A percentile compares a stretch with the other conserved stretches of the same genome.
phyloP scores from a whole-genome alignment of 1,140 invertebrate species.

The Bilobella aurantiaca region DNA sequence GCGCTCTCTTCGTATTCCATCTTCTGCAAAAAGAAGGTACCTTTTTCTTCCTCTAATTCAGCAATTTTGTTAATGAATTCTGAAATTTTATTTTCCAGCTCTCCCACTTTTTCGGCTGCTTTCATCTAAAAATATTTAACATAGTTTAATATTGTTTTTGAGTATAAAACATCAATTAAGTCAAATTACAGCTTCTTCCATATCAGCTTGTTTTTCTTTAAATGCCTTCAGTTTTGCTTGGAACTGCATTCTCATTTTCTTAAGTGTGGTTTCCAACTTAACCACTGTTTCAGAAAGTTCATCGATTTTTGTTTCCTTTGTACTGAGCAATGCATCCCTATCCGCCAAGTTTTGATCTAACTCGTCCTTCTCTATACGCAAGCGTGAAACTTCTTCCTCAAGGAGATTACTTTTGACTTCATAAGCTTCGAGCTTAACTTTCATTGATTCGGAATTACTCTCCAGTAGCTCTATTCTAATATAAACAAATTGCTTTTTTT shows the following conservation, averaged over 20 bases:
- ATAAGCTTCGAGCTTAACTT: neutral
- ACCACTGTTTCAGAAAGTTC: constrained; percentile 1
- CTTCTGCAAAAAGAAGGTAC: too few relatives aligned
- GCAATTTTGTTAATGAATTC: too few relatives aligned
- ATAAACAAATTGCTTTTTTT: too few relatives aligned
- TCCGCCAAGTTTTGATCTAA: neutral
- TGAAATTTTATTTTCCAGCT: too few relatives aligned
- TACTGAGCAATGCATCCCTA: neutral
- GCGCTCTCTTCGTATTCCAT: too few relatives aligned
- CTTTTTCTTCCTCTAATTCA: too few relatives aligned
- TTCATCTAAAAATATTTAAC: too few relatives aligned
- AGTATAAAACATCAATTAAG: too few relatives aligned
- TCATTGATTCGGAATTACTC: neutral
- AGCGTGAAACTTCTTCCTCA: constrained; percentile 1
- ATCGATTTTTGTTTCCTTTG: constrained; percentile 1
- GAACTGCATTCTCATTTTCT: constrained; percentile 18
- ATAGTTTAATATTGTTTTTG: too few relatives aligned
- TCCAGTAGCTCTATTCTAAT: neutral
- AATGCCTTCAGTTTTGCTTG: constrained; percentile 20
- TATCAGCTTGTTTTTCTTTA: constrained; percentile 13
- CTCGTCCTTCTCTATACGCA: neutral
- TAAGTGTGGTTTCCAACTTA: neutral
- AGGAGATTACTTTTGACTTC: neutral
- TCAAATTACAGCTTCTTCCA: too few relatives aligned
- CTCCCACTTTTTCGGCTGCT: too few relatives aligned